phyloP scores from a whole-genome alignment of 2,113 vertebrate genomes.

The Drymodes brunneopygia region DNA sequence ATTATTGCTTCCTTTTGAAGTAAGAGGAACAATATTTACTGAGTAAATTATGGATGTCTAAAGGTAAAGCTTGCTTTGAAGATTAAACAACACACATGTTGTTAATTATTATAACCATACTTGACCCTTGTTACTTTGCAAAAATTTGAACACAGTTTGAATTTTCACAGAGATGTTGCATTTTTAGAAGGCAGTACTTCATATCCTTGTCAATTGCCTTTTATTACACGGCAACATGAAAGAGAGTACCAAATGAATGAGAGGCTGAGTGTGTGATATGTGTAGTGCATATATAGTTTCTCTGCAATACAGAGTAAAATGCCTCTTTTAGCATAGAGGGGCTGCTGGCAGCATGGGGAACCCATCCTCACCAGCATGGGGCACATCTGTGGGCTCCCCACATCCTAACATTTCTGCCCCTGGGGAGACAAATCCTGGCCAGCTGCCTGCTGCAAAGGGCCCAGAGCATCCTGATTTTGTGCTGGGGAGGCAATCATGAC shows the following conservation, averaged over 20 bases:
- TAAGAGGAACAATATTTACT: conserved; percentile 48
- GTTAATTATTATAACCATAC: conserved; percentile 2
- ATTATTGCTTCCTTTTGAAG: conserved; percentile 62
- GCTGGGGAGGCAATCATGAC: rapidly evolving
- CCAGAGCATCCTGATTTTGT: background rate
- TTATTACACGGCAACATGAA: background rate
- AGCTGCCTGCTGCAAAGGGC: background rate
- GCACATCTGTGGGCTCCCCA: background rate
- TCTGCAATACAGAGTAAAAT: background rate
- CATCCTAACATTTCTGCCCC: background rate
- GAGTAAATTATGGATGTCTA: conserved; percentile 42
- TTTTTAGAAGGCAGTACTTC: background rate
- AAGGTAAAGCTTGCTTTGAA: conserved; percentile 64
- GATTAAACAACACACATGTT: conserved; percentile 48
- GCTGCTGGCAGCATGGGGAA: background rate
- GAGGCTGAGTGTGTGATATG: background rate
- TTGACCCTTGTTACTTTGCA: background rate
- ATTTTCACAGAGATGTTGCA: background rate
- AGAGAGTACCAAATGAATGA: background rate
- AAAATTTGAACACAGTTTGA: background rate
- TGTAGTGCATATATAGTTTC: background rate
- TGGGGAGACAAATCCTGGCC: background rate
- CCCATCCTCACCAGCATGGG: background rate
- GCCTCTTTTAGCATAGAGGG: background rate
- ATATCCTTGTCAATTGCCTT: background rate